phyloP scores from a whole-genome alignment of 2,888 invertebrate species.

The Troides helena region DNA sequence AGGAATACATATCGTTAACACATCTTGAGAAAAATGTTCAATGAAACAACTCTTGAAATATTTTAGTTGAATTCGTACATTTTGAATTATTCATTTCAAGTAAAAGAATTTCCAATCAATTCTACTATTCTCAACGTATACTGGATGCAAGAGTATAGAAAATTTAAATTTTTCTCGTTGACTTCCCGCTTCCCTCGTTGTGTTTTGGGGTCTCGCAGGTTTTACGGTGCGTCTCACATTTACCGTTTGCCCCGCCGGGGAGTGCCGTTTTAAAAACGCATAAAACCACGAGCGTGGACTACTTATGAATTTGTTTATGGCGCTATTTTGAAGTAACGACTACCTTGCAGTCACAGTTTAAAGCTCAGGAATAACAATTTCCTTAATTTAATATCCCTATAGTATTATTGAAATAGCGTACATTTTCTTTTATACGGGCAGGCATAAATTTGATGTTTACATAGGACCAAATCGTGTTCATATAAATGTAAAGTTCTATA shows the following conservation, averaged over 20 bases:
- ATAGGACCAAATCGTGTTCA: neutral
- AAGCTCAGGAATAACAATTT: slow-evolving; percentile 62
- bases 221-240: slow-evolving; percentile 74
- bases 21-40: too few relatives aligned
- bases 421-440: neutral
- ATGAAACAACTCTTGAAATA: too few relatives aligned
- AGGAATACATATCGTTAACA: too few relatives aligned
- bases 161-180: slow-evolving; percentile 38
- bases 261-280: slow-evolving; percentile 71
- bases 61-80: too few relatives aligned
- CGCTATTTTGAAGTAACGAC: slow-evolving; percentile 61
- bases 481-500: too few relatives aligned
- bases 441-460: neutral
- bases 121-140: too few relatives aligned
- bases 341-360: slow-evolving; percentile 48
- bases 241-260: slow-evolving; percentile 59
- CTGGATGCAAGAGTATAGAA: slow-evolving; percentile 24
- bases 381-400: slow-evolving; percentile 59
- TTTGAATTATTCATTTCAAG: too few relatives aligned
- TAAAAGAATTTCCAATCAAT: too few relatives aligned
- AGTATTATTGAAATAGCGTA: slow-evolving; percentile 43
- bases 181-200: slow-evolving; percentile 46
- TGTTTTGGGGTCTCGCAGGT: slow-evolving; percentile 62
- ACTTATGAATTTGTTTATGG: slow-evolving; percentile 80
- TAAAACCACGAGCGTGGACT: slow-evolving; percentile 72